Evolutionary conservation across 2,888 invertebrate genomes (phyloP), one percentile per base, ranked within the genome.

Genomic region (Ormyrus labotus): DNA sequence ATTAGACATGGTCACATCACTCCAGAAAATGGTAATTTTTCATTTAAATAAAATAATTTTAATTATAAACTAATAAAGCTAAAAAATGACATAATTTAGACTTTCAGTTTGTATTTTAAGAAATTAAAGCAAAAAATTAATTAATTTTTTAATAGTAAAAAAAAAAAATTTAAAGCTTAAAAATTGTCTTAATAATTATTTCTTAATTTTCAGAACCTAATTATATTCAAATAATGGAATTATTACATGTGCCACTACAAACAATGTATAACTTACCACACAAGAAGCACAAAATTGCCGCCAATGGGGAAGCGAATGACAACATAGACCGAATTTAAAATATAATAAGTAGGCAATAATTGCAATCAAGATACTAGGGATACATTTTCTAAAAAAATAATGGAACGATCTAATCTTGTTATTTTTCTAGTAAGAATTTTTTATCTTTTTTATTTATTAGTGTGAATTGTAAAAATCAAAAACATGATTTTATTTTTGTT

Each of bases 1-100:
- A 96, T 98, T 88, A 93, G 98, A 88, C 97, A 96, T 92, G 97
- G 98, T 78, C 93, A 95, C 85, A 95, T 98, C 81, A 96, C 96
- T 85, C 95, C 97, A 6, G 97, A 98, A 91, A 97, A 96, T 92
- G 97, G 97, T 96, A 91, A 92, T 55, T 34, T 48, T 19, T 55
- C 11, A 10, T 48, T 19, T 61, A 34, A 10, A 61, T 64, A 64
- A 10, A 34, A 61, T 1, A 34, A 69, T 55, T 53, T 34, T 55
- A n/a, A 55, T 55, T 69, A 19, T 69, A 19, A 34, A 34, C 19
- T 61, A 61, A 61, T 34, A 61, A 45, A 61, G 6, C 8, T 10
- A 61, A 34, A 34, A 7, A 61, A 58, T 1, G 34, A 34, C 34
- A 34, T 34, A 34, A 34, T 34, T 34, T 34, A 34, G 34, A 34